phyloP scores from a whole-genome alignment of 2,113 vertebrate species.

The Spea multiplicata region DNA sequence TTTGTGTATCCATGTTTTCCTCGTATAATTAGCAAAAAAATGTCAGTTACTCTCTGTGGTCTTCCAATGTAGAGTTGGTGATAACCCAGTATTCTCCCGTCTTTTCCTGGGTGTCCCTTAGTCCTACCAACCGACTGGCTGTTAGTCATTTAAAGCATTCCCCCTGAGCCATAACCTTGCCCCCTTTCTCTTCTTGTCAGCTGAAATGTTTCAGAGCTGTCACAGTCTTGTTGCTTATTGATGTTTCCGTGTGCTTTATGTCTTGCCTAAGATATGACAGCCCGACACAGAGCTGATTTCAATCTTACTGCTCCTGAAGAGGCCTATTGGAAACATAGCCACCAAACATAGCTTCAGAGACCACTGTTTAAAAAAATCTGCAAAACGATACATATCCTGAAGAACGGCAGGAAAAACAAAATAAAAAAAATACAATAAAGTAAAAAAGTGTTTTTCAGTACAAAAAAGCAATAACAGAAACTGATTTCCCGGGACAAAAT shows the following conservation, averaged over 20 bases:
- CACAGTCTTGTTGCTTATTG: slow-evolving; percentile 99
- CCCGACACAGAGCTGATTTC: slow-evolving; percentile 96
- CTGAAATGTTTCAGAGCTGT: slow-evolving; percentile 88
- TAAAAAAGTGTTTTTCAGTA: slow-evolving; percentile 57
- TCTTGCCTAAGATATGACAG: slow-evolving; percentile 93
- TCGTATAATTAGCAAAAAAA: slow-evolving; percentile 60
- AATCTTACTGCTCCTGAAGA: slow-evolving; percentile 86
- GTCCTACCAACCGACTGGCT: slow-evolving; percentile 85
- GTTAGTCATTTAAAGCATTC: slow-evolving; percentile 85
- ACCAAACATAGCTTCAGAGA: slow-evolving; percentile 69
- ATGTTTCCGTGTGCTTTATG: slow-evolving; percentile 99
- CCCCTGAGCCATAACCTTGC: slow-evolving; percentile 94
- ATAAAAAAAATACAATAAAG: slow-evolving; percentile 39
- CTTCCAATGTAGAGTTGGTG: slow-evolving; percentile 84
- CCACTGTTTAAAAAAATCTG: slow-evolving; percentile 85
- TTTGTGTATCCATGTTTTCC: slow-evolving; percentile 57
- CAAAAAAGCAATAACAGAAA: slow-evolving; percentile 84
- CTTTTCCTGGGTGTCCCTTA: slow-evolving; percentile 80
- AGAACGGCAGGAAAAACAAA: slow-evolving; percentile 61
- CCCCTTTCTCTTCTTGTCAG: slow-evolving; percentile 85
- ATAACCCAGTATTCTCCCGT: slow-evolving; percentile 98
- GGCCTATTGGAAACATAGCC: slow-evolving; percentile 66
- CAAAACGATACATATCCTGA: slow-evolving; percentile 70
- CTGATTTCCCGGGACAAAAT: slow-evolving; percentile 85
- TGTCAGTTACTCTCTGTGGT: slow-evolving; percentile 70